These are phyloP conservation scores for Odontamblyopus lacepedii DNA, from an alignment of 2,797 vertebrate species.

Conservation along the genomic window DNA sequence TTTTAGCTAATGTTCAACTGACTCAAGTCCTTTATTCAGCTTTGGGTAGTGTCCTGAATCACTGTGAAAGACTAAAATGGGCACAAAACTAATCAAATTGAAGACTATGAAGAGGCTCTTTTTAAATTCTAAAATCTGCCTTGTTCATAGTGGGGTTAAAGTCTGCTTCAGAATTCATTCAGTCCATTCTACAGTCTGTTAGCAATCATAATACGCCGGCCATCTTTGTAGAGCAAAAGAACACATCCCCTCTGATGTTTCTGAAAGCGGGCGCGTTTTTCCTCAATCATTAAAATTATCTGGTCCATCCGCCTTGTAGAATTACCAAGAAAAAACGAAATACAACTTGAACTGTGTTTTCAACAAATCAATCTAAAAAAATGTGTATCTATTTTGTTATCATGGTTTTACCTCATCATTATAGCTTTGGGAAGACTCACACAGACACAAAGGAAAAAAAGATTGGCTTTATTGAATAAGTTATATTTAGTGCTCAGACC, in stretches of 20 bases:
- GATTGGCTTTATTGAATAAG: too few relatives aligned
- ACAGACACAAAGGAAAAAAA: too few relatives aligned
- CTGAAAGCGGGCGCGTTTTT: neutral
- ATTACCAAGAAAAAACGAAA: too few relatives aligned
- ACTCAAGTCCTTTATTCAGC: neutral
- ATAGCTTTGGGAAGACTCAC: too few relatives aligned
- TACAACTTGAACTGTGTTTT: too few relatives aligned
- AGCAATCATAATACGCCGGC: neutral
- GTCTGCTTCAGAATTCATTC: neutral
- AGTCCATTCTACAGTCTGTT: neutral
- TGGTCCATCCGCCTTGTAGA: too few relatives aligned
- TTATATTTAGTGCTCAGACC: too few relatives aligned
- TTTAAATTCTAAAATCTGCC: neutral
- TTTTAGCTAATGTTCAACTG: neutral
- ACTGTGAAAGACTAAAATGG: conserved; percentile 1
- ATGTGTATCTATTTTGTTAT: too few relatives aligned
- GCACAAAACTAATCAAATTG: neutral
- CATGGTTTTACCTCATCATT: too few relatives aligned
- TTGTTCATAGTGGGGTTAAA: neutral
- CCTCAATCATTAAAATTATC: neutral
- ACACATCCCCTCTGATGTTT: neutral
- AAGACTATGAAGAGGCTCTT: neutral
- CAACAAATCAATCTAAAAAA: too few relatives aligned
- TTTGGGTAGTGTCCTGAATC: conserved; percentile 4
- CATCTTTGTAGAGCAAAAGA: neutral